Percentiles rank a stretch among this genome's conserved stretches.
These are phyloP conservation scores for Eueremaeus valkanovi DNA, from an alignment of 2,888 invertebrate genomes.

Conservation along the genomic window DNA sequence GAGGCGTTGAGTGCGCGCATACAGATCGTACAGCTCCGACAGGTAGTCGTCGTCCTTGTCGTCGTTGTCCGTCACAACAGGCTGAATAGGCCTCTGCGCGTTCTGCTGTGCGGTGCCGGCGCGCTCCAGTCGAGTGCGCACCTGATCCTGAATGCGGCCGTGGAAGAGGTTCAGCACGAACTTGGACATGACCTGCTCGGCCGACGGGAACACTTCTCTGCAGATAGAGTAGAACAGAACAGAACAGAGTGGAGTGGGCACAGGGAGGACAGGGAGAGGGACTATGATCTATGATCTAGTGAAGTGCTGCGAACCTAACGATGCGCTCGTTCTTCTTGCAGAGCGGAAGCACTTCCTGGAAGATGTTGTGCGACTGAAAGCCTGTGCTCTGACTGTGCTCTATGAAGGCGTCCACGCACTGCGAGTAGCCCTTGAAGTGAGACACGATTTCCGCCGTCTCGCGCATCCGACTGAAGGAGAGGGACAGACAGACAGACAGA, in stretches of 20 bases:
- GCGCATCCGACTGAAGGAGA: slow-evolving; percentile 90
- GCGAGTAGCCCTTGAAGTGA: slow-evolving; percentile 92
- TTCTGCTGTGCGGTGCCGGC: no score
- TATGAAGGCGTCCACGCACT: slow-evolving; percentile 94
- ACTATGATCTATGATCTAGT: no score
- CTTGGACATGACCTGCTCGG: slow-evolving; percentile 96
- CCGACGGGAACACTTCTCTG: slow-evolving; percentile 91
- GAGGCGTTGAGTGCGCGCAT: slow-evolving; percentile 75
- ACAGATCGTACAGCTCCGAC: slow-evolving; percentile 78
- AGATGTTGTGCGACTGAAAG: slow-evolving; percentile 80
- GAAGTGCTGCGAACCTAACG: no score
- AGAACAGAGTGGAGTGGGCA: no score
- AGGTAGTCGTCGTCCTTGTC: slow-evolving; percentile 81
- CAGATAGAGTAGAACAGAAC: no score
- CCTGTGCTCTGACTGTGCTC: slow-evolving; percentile 91
- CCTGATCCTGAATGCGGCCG: slow-evolving; percentile 71
- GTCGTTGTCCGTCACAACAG: no score
- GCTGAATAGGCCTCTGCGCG: no score
- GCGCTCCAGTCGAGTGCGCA: slow-evolving; percentile 73
- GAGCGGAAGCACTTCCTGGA: slow-evolving; percentile 79
- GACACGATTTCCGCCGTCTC: slow-evolving; percentile 84
- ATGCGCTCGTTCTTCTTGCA: slow-evolving; percentile 76
- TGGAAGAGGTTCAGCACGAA: slow-evolving; percentile 94
- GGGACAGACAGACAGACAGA: no score
- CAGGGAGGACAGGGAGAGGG: no score